Conservation (phyloP, 1,140 invertebrate species). For the Zelostemma sp. region DNA sequence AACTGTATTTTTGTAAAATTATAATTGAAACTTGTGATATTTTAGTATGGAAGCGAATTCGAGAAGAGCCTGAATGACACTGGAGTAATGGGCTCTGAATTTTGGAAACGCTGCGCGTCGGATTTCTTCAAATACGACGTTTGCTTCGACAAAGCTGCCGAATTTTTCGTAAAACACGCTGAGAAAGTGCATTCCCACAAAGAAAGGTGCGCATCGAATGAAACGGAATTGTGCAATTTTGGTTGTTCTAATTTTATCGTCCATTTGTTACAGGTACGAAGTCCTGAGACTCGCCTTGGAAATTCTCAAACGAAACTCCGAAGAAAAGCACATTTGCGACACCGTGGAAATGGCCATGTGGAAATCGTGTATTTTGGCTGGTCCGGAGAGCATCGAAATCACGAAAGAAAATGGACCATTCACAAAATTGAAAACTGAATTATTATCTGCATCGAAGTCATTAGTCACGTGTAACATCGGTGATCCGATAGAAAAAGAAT, state of each 20-base stretch:
- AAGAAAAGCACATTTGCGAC: conserved; percentile 54
- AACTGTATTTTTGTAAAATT: too few species aligned
- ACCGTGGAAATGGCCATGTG: conserved; percentile 64
- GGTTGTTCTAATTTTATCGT: background rate
- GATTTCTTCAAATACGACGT: conserved; percentile 73
- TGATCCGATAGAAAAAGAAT: conserved; percentile 45
- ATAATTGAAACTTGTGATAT: background rate
- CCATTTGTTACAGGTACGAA: conserved; percentile 51
- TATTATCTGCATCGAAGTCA: conserved; percentile 53
- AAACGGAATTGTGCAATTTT: too few species aligned
- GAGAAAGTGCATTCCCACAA: conserved; percentile 64
- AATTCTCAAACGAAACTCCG: conserved; percentile 53
- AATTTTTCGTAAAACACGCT: conserved; percentile 72
- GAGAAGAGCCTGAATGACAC: conserved; percentile 49
- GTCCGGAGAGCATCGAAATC: conserved; percentile 56
- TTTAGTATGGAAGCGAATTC: conserved; percentile 55
- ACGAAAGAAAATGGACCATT: conserved; percentile 38
- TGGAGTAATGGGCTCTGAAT: conserved; percentile 64
- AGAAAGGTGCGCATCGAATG: conserved; percentile 59
- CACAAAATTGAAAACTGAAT: conserved; percentile 60
- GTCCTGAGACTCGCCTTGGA: conserved; percentile 57
- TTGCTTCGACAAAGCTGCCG: conserved; percentile 67
- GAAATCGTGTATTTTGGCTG: conserved; percentile 63
- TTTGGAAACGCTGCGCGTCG: conserved; percentile 72
- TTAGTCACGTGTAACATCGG: conserved; percentile 50